Evolutionary conservation across 1,140 invertebrate species (phyloP), one percentile per base, ranked within the genome.

Genomic region (Zaprionus taronus): DNA sequence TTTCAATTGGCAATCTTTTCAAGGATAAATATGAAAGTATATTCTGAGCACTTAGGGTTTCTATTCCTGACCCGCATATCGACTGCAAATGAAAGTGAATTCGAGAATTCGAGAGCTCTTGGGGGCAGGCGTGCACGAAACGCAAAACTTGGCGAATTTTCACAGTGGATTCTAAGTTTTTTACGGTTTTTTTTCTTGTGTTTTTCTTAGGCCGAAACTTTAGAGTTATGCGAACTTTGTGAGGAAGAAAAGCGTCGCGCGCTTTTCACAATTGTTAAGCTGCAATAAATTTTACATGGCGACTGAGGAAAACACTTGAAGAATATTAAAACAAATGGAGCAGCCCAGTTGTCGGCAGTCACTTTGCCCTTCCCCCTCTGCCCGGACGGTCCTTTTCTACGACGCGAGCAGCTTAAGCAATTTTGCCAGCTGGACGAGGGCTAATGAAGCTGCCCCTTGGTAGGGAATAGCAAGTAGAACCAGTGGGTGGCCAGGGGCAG

Each of bases 301-400:
- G 64, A 51, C 77, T 62, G 58, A 70, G 67, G 81, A 77, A 77
- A 83, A 83, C 81, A 83, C 73, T 80, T 69, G 69, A 80, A 28
- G 81, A 84, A 84, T 84, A 84, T 80, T 84, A 84, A 84, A 80
- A 80, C 70, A 80, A 84, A 72, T 65, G 77, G 24, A 80, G 70
- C 44, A 66, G 64, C 51, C 44, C 47, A 51, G 47, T 44, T 49
- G 22, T 17, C 61, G 55, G 24, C 17, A 58, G 66, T 68, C n/a
- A 41, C 67, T 74, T 58, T 77, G 26, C 28, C 26, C 53, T 7
- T 24, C 15, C 11, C 20, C 36, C 31, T 20, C 22, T 24, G 20
- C 4, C 47, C 20, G n/a, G 38, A n/a, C 38, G 28, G 49, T n/a
- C 65, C 38, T 75, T 56, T 51, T 58, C 24, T 61, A 68, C 64